Evolutionary conservation across 2,797 vertebrate species (phyloP), one percentile per base, ranked within the genome.

Genomic region (Megalops cyprinoides): DNA sequence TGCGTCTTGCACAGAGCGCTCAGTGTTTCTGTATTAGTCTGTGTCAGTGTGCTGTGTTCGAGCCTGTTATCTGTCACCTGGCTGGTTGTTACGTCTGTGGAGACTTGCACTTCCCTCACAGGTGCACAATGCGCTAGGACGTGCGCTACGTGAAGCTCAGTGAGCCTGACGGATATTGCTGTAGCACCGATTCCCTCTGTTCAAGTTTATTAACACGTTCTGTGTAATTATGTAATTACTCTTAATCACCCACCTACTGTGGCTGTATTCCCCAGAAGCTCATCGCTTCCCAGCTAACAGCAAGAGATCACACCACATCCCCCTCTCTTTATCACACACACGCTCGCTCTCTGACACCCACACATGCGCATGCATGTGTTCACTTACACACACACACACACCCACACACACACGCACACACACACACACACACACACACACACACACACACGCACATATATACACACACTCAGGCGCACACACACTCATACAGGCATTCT

Each of bases 191-290:
- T 93, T 94, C 93, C 91, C 92, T 91, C 90, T 91, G 91, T 90
- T 91, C 87, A 93, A n/a, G 93, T 93, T 94, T 92, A 93, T 94
- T 93, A 95, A 93, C 94, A 92, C 93, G 92, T 94, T 93, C 93
- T 89, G 91, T 94, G 93, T 95, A 95, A 95, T 95, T 95, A 94
- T 92, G 92, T 92, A 94, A 94, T 94, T 94, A 95, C 91, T 87
- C 91, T 92, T 94, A 94, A 95, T 94, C 93, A 94, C 94, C 94
- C 94, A 94, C 94, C 94, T 94, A 92, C 94, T 93, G 93, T 92
- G 93, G 91, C 90, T 87, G 89, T 86, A 90, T 89, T 91, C 87
- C 89, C 90, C 89, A 83, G 90, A 88, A 90, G 87, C 75, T 25
- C 90, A 91, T 89, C 49, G 15, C 48, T 18, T 67, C 89, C 89